phyloP scores from a whole-genome alignment of 2,113 vertebrate species.

The Amia ocellicauda region DNA sequence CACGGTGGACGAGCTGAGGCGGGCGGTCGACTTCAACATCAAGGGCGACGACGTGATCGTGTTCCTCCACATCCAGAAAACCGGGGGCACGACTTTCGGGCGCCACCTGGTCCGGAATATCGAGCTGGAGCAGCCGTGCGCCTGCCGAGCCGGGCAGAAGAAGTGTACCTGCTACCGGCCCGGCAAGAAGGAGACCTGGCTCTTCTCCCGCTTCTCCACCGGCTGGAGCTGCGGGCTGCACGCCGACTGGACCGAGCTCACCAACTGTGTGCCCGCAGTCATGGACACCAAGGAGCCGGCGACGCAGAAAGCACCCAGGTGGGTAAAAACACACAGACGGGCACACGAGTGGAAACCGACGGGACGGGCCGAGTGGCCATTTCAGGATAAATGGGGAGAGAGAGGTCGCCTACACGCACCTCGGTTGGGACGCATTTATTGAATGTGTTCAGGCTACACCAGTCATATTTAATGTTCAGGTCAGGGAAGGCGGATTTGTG shows the following conservation, averaged over 20 bases:
- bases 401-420: too few species aligned
- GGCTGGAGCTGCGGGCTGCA: constrained; percentile 81
- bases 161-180: constrained; percentile 93
- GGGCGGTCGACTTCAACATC: constrained; percentile 83
- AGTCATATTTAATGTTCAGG: too few species aligned
- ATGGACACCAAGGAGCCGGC: constrained; percentile 71
- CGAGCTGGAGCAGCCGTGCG: constrained; percentile 91
- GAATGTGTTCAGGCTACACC: too few species aligned
- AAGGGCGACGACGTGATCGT: constrained; percentile 88
- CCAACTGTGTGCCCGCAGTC: constrained; percentile 79
- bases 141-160: constrained; percentile 92
- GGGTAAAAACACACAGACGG: constrained; percentile 30
- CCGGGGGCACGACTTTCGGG: constrained; percentile 85
- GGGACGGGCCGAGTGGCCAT: too few species aligned
- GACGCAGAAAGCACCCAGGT: constrained; percentile 72
- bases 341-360: neutral
- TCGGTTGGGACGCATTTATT: too few species aligned
- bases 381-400: too few species aligned
- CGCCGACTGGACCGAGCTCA: constrained; percentile 79
- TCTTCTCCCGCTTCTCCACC: constrained; percentile 82
- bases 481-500: neutral
- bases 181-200: constrained; percentile 91
- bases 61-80: constrained; percentile 79
- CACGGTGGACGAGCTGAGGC: constrained; percentile 72
- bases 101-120: constrained; percentile 90